Percentiles rank a stretch among this genome's conserved stretches.
phyloP scores from a whole-genome alignment of 2,113 vertebrate species.

The Tor tambroides region DNA sequence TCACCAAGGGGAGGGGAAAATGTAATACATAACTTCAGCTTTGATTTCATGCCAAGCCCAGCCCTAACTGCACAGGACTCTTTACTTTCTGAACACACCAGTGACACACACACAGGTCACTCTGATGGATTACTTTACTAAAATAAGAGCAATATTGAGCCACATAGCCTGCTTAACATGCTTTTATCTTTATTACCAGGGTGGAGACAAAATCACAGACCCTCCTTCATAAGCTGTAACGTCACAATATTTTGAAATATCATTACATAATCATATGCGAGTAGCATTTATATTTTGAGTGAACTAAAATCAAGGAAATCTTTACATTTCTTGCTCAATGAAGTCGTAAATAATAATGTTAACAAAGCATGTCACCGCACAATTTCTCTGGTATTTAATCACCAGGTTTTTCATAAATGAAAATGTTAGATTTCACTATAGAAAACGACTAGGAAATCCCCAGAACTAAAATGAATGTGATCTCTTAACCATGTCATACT shows the following conservation, averaged over 20 bases:
- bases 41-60: background rate
- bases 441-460: constrained; percentile 50
- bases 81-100: background rate
- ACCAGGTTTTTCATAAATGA: constrained; percentile 37
- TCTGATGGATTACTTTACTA: constrained; percentile 56
- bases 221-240: constrained; percentile 33
- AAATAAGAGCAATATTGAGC: constrained; percentile 51
- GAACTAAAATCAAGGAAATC: background rate
- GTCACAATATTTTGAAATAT: constrained; percentile 34
- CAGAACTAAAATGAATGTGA: constrained; percentile 61
- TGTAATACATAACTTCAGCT: background rate
- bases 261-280: constrained; percentile 41
- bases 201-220: constrained; percentile 44
- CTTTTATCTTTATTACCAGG: constrained; percentile 62
- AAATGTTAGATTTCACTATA: constrained; percentile 41
- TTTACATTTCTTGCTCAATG: background rate
- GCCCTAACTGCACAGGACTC: background rate
- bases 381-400: constrained; percentile 11
- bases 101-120: constrained; percentile 40
- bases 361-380: background rate
- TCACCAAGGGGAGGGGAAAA: background rate
- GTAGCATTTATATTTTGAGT: background rate
- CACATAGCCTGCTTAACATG: constrained; percentile 55
- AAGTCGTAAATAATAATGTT: background rate
- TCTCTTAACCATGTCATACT: constrained; percentile 59